Conservation (phyloP, 2,113 vertebrate species). For the Gnathonemus echidnorhynchus region DNA sequence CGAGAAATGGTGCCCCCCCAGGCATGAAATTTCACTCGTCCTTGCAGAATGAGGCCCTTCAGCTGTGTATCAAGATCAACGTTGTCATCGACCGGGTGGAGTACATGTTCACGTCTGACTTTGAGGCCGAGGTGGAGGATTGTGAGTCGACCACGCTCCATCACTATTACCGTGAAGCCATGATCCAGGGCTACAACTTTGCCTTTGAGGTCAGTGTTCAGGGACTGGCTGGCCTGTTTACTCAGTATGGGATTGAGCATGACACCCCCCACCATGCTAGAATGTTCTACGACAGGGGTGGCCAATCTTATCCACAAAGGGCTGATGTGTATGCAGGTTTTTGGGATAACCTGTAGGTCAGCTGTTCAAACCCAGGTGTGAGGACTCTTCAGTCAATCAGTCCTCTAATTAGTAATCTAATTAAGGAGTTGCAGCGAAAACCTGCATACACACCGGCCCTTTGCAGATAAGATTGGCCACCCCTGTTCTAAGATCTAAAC, state of each 20-base stretch:
- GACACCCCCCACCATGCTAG: background rate
- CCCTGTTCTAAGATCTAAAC: background rate
- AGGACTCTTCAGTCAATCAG: no score
- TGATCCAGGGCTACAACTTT: conserved; percentile 98
- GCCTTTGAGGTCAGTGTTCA: conserved; percentile 84
- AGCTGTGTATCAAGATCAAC: conserved; percentile 88
- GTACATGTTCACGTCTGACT: conserved; percentile 87
- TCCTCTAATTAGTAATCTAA: no score
- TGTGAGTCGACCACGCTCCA: conserved; percentile 82
- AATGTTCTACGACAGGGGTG: background rate
- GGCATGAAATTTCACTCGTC: background rate
- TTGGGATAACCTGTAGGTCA: no score
- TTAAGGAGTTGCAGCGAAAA: no score
- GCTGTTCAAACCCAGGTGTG: no score
- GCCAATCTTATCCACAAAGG: no score
- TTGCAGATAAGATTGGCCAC: no score
- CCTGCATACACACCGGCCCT: no score
- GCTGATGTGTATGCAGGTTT: no score
- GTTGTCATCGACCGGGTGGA: conserved; percentile 85
- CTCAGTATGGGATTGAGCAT: background rate
- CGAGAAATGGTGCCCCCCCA: background rate
- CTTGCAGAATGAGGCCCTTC: conserved; percentile 78
- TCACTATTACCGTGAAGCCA: conserved; percentile 93
- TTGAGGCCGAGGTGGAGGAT: conserved; percentile 87
- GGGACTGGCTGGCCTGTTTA: background rate